phyloP scores from a whole-genome alignment of 2,113 vertebrate genomes.

The Pluvianellus socialis region DNA sequence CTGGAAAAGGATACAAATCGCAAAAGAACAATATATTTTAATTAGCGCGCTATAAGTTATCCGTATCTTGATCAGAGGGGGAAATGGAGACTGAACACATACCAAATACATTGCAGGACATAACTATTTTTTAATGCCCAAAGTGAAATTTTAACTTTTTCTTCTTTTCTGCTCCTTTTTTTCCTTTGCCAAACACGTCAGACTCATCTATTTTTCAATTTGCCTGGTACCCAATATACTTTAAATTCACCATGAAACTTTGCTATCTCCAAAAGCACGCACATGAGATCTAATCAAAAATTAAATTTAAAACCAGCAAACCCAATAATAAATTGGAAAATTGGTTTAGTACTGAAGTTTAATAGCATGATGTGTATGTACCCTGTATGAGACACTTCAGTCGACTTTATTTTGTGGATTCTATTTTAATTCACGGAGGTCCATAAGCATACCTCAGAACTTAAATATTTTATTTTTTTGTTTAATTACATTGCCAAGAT shows the following conservation, averaged over 20 bases:
- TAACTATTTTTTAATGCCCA: background rate
- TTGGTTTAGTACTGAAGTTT: background rate
- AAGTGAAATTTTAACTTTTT: background rate
- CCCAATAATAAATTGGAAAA: constrained; percentile 35
- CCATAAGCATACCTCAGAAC: background rate
- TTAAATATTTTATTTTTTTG: background rate
- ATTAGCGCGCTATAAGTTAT: background rate
- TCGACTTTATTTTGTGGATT: background rate
- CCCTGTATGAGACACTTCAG: background rate
- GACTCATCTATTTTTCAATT: background rate
- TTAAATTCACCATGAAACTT: constrained; percentile 34
- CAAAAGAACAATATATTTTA: fast-evolving
- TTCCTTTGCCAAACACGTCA: background rate
- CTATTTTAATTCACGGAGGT: background rate
- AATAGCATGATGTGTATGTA: background rate
- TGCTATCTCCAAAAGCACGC: background rate
- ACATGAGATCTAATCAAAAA: background rate
- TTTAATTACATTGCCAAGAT: background rate
- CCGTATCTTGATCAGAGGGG: background rate
- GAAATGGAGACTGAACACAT: fast-evolving
- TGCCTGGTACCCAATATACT: background rate
- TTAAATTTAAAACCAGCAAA: constrained; percentile 23
- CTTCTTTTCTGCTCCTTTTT: background rate
- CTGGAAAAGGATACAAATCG: background rate
- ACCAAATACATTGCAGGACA: background rate